Conservation (phyloP, 2,113 vertebrate species). For the Tiliqua scincoides region DNA sequence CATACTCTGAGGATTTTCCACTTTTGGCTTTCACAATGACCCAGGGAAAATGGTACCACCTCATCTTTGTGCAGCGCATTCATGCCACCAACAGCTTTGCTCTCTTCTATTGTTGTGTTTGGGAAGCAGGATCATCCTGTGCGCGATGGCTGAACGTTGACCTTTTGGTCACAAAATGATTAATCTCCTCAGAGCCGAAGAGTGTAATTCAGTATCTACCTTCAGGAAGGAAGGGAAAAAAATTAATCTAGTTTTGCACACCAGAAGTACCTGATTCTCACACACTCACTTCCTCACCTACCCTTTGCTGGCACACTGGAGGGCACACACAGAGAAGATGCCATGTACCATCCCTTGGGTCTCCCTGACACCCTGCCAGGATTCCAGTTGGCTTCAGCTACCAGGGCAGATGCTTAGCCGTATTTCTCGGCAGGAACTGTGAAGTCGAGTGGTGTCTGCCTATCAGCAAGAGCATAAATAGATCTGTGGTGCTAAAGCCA, state of each 20-base stretch:
- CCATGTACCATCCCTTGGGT: slow-evolving; percentile 15
- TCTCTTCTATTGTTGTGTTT: slow-evolving; percentile 22
- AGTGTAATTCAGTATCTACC: not conserved
- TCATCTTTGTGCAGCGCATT: slow-evolving; percentile 25
- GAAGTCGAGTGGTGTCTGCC: slow-evolving; percentile 8
- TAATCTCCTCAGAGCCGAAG: not conserved
- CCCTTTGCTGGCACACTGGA: not conserved
- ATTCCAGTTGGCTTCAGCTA: slow-evolving; percentile 51
- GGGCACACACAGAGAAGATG: slow-evolving; percentile 32
- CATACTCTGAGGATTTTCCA: slow-evolving; percentile 55
- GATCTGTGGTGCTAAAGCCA: slow-evolving; percentile 44
- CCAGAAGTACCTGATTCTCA: slow-evolving; percentile 41
- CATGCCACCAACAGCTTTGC: not conserved
- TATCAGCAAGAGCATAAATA: not conserved
- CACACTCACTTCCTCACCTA: not conserved
- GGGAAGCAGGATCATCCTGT: slow-evolving; percentile 43
- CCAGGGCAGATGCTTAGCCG: slow-evolving; percentile 54
- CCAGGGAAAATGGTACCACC: slow-evolving; percentile 41
- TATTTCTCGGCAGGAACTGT: slow-evolving; percentile 30
- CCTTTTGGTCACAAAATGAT: not conserved
- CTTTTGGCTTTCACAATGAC: slow-evolving; percentile 39
- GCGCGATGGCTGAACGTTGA: slow-evolving; percentile 48
- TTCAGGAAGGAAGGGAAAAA: slow-evolving; percentile 8
- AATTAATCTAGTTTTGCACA: not conserved
- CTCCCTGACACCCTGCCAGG: slow-evolving; percentile 58